Percentiles rank a stretch among this genome's conserved stretches.
phyloP scores from a whole-genome alignment of 1,140 invertebrate genomes.

The Cepaea nemoralis region DNA sequence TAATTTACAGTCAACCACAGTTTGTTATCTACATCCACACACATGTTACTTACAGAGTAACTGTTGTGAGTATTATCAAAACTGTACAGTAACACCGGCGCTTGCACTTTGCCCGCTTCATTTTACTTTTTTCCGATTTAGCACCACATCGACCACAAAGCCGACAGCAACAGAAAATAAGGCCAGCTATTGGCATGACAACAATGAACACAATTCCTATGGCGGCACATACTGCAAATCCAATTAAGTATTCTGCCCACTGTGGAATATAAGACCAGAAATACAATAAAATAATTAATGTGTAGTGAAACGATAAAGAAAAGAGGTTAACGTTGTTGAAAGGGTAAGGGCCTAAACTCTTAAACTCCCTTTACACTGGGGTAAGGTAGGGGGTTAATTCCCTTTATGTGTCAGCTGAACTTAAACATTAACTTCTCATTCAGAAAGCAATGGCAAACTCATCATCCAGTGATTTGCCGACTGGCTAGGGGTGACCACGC shows the following conservation, averaged over 20 bases:
- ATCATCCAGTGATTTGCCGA: too few species aligned
- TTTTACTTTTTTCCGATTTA: constrained; percentile 81
- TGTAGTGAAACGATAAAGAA: too few species aligned
- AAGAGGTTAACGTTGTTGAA: too few species aligned
- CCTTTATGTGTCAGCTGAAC: too few species aligned
- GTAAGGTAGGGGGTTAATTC: too few species aligned
- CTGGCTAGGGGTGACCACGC: too few species aligned
- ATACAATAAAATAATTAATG: background rate
- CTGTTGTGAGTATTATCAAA: constrained; percentile 79
- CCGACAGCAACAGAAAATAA: constrained; percentile 85
- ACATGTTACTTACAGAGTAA: constrained; percentile 81
- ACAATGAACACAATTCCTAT: constrained; percentile 77
- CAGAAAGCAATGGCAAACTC: too few species aligned
- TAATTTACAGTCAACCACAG: too few species aligned
- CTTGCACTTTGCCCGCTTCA: constrained; percentile 85
- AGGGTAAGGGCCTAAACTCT: too few species aligned
- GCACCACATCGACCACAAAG: constrained; percentile 81
- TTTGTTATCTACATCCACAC: constrained; percentile 43
- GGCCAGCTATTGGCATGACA: constrained; percentile 78
- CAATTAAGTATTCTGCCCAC: constrained; percentile 76
- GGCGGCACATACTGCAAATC: constrained; percentile 74
- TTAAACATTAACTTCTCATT: too few species aligned
- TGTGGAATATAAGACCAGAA: constrained; percentile 40
- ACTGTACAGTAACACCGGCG: constrained; percentile 81
- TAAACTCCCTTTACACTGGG: too few species aligned